Conservation (phyloP, 2,888 invertebrate genomes). For the Folsomia manolachei region DNA sequence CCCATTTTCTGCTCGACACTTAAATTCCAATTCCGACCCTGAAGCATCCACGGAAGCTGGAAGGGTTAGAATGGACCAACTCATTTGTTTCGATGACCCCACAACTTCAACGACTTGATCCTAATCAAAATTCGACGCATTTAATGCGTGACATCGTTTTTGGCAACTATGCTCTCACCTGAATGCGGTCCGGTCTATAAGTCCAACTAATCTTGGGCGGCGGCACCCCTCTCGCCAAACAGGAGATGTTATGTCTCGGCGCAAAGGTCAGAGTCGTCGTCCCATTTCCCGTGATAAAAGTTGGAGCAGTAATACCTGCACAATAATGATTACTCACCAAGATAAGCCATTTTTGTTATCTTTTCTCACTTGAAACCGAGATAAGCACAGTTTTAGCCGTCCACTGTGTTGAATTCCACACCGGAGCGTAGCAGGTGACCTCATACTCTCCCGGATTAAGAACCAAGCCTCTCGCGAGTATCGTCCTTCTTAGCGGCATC, state of each 20-base stretch:
- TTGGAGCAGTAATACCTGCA: constrained; percentile 1
- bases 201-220: constrained; percentile 14
- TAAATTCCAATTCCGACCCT: not conserved
- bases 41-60: not conserved
- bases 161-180: not conserved
- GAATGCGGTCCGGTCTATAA: not conserved
- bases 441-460: constrained; percentile 14
- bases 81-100: not conserved
- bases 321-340: too few species aligned
- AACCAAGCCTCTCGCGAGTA: not conserved
- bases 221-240: constrained; percentile 11
- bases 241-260: constrained; percentile 3
- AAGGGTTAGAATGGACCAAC: constrained; percentile 16
- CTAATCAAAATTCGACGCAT: not conserved
- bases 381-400: not conserved
- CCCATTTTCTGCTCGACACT: constrained; percentile 16
- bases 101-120: not conserved
- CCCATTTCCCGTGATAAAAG: constrained; percentile 12
- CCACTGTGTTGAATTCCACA: constrained; percentile 18
- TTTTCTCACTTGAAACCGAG: not conserved
- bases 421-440: constrained; percentile 15
- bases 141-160: not conserved
- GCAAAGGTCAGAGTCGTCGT: constrained; percentile 6
- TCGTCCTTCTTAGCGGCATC: not conserved
- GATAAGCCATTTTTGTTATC: too few species aligned